These are phyloP conservation scores for Pammene fasciana DNA, from an alignment of 2,888 invertebrate genomes.

Conservation along the genomic window DNA sequence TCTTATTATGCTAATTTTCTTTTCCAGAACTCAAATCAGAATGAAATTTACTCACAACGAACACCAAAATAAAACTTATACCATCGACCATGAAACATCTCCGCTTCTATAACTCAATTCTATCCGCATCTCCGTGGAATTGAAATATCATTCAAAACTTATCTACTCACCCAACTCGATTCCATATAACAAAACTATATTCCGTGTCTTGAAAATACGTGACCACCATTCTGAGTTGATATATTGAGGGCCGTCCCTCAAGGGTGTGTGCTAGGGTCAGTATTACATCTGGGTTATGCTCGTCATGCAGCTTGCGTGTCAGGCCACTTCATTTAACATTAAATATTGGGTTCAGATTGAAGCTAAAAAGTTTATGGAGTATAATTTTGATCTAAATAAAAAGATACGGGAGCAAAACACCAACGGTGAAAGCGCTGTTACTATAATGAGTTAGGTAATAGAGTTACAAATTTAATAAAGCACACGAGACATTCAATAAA, in stretches of 20 bases:
- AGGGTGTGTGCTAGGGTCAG: slow-evolving; percentile 8
- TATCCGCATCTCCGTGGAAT: slow-evolving; percentile 4
- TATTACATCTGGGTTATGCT: slow-evolving; percentile 13
- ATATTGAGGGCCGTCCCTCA: slow-evolving; percentile 25
- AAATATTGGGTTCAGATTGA: too few relatives aligned
- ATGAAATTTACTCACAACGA: too few relatives aligned
- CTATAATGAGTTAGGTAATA: too few relatives aligned
- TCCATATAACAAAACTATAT: slow-evolving; percentile 34
- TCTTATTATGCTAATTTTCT: too few relatives aligned
- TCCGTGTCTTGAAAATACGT: slow-evolving; percentile 27
- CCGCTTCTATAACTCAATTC: slow-evolving; percentile 5
- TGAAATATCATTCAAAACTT: slow-evolving; percentile 37
- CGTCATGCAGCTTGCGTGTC: not conserved
- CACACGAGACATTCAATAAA: too few relatives aligned
- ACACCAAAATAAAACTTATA: too few relatives aligned
- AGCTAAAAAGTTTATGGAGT: not conserved
- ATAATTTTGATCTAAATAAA: not conserved
- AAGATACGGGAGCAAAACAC: too few relatives aligned
- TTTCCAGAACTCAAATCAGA: too few relatives aligned
- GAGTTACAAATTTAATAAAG: too few relatives aligned
- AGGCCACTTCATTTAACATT: not conserved
- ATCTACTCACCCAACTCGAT: slow-evolving; percentile 30
- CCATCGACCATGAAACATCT: not conserved
- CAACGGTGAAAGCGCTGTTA: too few relatives aligned
- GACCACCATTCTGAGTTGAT: slow-evolving; percentile 38